These are phyloP conservation scores for Larimichthys crocea DNA, from an alignment of 2,113 vertebrate species.

Conservation along the genomic window DNA sequence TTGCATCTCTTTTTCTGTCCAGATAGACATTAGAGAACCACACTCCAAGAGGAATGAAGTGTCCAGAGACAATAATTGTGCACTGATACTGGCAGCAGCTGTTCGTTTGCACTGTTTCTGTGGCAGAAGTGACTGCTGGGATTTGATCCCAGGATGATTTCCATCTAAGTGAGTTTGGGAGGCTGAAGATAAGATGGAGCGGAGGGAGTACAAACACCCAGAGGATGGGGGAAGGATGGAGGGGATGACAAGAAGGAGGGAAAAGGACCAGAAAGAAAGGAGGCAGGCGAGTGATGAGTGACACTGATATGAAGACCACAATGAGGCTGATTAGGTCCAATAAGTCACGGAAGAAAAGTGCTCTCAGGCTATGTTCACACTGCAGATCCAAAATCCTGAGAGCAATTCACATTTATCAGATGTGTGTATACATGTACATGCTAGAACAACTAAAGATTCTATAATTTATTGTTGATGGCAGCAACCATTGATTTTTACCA, in stretches of 20 bases:
- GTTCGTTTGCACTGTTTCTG: conserved; percentile 44
- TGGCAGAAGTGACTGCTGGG: conserved; percentile 27
- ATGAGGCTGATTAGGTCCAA: conserved; percentile 8
- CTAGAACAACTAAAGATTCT: neutral
- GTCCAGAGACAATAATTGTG: conserved; percentile 7
- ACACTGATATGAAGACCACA: conserved; percentile 1
- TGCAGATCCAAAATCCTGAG: neutral
- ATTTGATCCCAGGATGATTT: conserved; percentile 40
- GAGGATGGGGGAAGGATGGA: conserved; percentile 5
- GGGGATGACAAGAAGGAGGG: neutral
- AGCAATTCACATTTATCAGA: neutral
- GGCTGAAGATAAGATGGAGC: conserved; percentile 4
- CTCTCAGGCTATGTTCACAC: neutral
- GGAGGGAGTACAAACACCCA: conserved; percentile 18
- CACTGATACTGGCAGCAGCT: conserved; percentile 43
- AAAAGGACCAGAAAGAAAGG: neutral
- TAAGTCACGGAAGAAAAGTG: conserved; percentile 1
- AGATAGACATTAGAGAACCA: neutral
- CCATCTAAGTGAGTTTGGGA: conserved; percentile 17
- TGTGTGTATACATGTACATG: neutral
- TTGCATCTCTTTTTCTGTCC: neutral
- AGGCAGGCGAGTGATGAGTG: neutral
- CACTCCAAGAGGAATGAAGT: conserved; percentile 3
- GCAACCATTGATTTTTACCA: neutral
- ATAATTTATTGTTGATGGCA: neutral